phyloP scores from a whole-genome alignment of 2,113 vertebrate species.

The Rhinogobius similis region DNA sequence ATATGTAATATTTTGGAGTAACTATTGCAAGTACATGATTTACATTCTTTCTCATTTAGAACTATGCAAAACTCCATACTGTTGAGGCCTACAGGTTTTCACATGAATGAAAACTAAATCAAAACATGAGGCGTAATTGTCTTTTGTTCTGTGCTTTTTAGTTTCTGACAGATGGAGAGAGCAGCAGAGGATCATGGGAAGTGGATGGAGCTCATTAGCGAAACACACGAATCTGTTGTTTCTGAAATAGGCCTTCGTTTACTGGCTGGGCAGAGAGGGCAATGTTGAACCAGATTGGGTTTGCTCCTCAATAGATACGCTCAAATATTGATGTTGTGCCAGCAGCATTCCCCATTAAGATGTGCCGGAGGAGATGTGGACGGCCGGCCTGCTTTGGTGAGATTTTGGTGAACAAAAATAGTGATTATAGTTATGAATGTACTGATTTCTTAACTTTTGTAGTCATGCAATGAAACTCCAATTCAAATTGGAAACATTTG shows the following conservation, averaged over 20 bases:
- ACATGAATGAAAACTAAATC: constrained; percentile 33
- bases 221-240: constrained; percentile 27
- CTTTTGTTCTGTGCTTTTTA: constrained; percentile 50
- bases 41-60: not conserved
- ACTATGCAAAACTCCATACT: not conserved
- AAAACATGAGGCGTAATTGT: constrained; percentile 20
- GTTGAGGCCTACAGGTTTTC: constrained; percentile 17
- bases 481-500: not conserved
- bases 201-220: constrained; percentile 59
- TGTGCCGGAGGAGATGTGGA: constrained; percentile 25
- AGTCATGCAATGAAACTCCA: not conserved
- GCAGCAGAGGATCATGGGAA: constrained; percentile 20
- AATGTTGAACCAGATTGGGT: constrained; percentile 10
- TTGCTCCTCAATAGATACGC: constrained; percentile 12
- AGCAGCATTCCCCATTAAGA: constrained; percentile 28
- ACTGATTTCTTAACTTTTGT: not conserved
- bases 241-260: constrained; percentile 17
- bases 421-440: not conserved
- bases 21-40: not conserved
- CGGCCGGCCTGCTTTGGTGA: constrained; percentile 23
- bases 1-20: not conserved
- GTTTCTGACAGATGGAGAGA: not conserved
- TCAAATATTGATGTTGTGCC: constrained; percentile 26
- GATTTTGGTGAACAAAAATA: not conserved
- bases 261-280: constrained; percentile 43